These are phyloP conservation scores for Sebastes schlegelii DNA, from an alignment of 2,113 vertebrate species.

Conservation along the genomic window DNA sequence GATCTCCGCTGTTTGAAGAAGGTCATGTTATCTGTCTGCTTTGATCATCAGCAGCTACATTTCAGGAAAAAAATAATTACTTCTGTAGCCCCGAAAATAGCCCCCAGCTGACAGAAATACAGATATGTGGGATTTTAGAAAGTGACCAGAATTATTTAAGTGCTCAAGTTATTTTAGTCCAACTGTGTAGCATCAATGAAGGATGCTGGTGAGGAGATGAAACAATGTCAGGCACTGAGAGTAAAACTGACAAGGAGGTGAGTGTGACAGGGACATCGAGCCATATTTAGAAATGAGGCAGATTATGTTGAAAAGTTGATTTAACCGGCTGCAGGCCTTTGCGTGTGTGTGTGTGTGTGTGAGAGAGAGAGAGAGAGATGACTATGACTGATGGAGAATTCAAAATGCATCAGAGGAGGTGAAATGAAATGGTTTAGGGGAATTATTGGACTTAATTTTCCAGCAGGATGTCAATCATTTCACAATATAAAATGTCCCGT, in stretches of 20 bases:
- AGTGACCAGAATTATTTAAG: not conserved
- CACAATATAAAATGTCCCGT: not conserved
- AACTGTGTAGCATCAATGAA: not conserved
- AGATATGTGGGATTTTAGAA: not conserved
- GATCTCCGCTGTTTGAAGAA: not conserved
- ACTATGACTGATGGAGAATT: conserved; percentile 31
- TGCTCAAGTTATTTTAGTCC: not conserved
- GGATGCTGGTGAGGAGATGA: conserved; percentile 25
- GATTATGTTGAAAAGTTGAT: conserved; percentile 42
- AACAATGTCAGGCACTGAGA: not conserved
- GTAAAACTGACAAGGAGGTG: not conserved
- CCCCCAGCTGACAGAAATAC: conserved; percentile 13
- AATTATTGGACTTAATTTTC: conserved; percentile 14
- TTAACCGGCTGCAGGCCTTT: not conserved
- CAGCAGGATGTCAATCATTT: not conserved
- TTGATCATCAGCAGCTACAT: conserved; percentile 9
- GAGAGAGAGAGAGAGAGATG: not conserved
- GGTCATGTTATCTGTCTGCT: not conserved
- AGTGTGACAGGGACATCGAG: conserved; percentile 28
- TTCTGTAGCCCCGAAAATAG: not conserved
- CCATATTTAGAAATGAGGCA: conserved; percentile 40
- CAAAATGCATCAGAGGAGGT: conserved; percentile 18
- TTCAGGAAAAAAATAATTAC: not conserved
- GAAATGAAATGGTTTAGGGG: conserved; percentile 1
- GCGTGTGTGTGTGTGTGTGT: conserved; percentile 16